Percentiles rank a stretch among this genome's conserved stretches.
Conservation (phyloP, 1,140 invertebrate genomes). For the Drosophila sproati region DNA sequence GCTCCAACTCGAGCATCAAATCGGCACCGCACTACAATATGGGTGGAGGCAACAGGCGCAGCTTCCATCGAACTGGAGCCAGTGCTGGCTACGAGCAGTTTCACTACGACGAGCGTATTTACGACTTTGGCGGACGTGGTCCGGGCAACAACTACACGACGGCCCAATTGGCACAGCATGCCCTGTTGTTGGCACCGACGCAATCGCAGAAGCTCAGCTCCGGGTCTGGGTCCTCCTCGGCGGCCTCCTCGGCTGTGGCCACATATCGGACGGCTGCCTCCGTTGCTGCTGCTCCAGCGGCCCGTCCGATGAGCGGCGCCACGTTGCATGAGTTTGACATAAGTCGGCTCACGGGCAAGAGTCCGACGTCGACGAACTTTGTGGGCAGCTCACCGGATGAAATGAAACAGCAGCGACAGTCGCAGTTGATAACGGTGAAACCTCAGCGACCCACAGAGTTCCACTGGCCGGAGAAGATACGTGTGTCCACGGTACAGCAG, state of each 20-base stretch:
- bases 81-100: slow-evolving; percentile 66
- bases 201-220: slow-evolving; percentile 61
- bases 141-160: slow-evolving; percentile 76
- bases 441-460: slow-evolving; percentile 71
- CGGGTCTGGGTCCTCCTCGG: slow-evolving; percentile 74
- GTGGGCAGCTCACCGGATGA: slow-evolving; percentile 68
- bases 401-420: slow-evolving; percentile 49
- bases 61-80: slow-evolving; percentile 50
- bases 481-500: slow-evolving; percentile 81
- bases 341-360: slow-evolving; percentile 83
- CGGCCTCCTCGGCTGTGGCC: slow-evolving; percentile 68
- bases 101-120: slow-evolving; percentile 78
- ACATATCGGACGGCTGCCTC: slow-evolving; percentile 50
- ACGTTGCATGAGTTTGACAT: slow-evolving; percentile 82
- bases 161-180: slow-evolving; percentile 20
- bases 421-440: slow-evolving; percentile 26
- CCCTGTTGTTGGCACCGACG: slow-evolving; percentile 22
- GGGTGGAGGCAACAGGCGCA: slow-evolving; percentile 56
- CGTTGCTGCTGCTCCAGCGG: slow-evolving; percentile 15
- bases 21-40: slow-evolving; percentile 84
- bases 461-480: slow-evolving; percentile 84
- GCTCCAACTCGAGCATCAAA: slow-evolving; percentile 85
- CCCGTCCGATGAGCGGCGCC: slow-evolving; percentile 58
- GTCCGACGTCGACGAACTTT: slow-evolving; percentile 84
- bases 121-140: slow-evolving; percentile 81